Conservation (phyloP, 2,888 invertebrate genomes). For the Morpho achilles region DNA sequence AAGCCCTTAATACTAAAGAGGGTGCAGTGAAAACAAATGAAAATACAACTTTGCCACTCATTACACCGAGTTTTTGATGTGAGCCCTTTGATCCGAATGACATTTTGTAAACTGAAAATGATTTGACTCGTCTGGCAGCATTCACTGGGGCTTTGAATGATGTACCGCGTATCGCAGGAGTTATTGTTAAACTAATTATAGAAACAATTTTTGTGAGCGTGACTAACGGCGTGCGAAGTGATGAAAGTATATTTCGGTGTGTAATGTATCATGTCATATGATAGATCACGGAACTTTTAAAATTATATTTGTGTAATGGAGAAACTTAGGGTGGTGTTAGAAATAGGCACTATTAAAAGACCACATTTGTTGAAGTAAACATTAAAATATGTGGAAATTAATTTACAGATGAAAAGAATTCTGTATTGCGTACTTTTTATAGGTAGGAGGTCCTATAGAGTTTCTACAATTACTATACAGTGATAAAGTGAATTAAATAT, state of each 20-base stretch:
- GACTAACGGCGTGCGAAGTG: conserved; percentile 56
- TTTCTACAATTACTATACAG: too few relatives aligned
- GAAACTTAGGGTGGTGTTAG: conserved; percentile 25
- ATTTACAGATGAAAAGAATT: too few relatives aligned
- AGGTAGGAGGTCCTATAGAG: too few relatives aligned
- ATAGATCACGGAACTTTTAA: conserved; percentile 34
- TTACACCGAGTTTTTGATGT: conserved; percentile 61
- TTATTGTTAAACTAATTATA: conserved; percentile 59
- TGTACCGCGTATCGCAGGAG: conserved; percentile 43
- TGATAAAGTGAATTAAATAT: too few relatives aligned
- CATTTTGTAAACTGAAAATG: conserved; percentile 67
- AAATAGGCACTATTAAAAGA: neutral
- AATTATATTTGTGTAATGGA: conserved; percentile 17
- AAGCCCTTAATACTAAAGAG: conserved; percentile 32
- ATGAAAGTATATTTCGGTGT: conserved; percentile 23
- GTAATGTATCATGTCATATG: conserved; percentile 25
- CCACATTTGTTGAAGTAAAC: too few relatives aligned
- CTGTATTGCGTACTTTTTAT: too few relatives aligned
- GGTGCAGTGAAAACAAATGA: conserved; percentile 31
- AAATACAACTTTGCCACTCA: conserved; percentile 43
- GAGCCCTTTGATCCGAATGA: conserved; percentile 68
- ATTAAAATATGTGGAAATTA: too few relatives aligned
- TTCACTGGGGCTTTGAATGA: conserved; percentile 42
- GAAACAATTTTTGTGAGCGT: conserved; percentile 42
- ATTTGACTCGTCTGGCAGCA: conserved; percentile 57